Percentiles rank a stretch among this genome's conserved stretches.
Evolutionary conservation across 2,888 invertebrate species (phyloP).

Genomic region (Hirtodrosophila histrioides): DNA sequence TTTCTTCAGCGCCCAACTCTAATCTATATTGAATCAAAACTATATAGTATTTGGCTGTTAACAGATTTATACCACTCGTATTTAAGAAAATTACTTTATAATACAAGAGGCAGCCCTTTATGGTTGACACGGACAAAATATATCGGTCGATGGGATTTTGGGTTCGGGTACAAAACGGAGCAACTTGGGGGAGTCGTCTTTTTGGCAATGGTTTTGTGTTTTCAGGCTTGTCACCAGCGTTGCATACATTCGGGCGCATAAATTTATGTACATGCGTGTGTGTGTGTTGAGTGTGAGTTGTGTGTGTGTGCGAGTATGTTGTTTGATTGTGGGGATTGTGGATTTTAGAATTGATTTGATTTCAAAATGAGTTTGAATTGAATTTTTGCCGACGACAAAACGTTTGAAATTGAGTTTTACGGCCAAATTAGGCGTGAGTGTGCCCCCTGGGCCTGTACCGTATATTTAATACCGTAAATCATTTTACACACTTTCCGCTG

Average conservation of each 20-base stretch:
- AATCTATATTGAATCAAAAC: too few relatives aligned
- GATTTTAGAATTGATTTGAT: slow-evolving; percentile 79
- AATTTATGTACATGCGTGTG: slow-evolving; percentile 47
- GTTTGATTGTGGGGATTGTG: slow-evolving; percentile 68
- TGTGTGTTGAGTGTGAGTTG: slow-evolving; percentile 24
- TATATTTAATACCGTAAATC: slow-evolving; percentile 72
- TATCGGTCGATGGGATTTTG: slow-evolving; percentile 11
- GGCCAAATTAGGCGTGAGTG: slow-evolving; percentile 75
- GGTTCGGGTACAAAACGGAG: slow-evolving; percentile 34
- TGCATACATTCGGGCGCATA: slow-evolving; percentile 68
- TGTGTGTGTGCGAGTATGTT: slow-evolving; percentile 16
- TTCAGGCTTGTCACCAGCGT: slow-evolving; percentile 69
- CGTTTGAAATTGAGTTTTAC: slow-evolving; percentile 80
- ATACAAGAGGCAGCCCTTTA: neutral
- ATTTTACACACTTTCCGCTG: slow-evolving; percentile 49
- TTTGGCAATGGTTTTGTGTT: slow-evolving; percentile 73
- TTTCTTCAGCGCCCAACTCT: too few relatives aligned
- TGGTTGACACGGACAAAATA: slow-evolving; percentile 6
- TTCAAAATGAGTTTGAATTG: slow-evolving; percentile 80
- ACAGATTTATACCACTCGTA: neutral
- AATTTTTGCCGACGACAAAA: slow-evolving; percentile 76
- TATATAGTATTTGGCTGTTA: neutral
- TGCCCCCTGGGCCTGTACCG: slow-evolving; percentile 51
- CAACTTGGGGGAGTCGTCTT: slow-evolving; percentile 21
- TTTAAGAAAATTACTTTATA: slow-evolving; percentile 1